Evolutionary conservation across 1,140 invertebrate genomes (phyloP), one percentile per base, ranked within the genome.

Genomic region (Bombus huntii): DNA sequence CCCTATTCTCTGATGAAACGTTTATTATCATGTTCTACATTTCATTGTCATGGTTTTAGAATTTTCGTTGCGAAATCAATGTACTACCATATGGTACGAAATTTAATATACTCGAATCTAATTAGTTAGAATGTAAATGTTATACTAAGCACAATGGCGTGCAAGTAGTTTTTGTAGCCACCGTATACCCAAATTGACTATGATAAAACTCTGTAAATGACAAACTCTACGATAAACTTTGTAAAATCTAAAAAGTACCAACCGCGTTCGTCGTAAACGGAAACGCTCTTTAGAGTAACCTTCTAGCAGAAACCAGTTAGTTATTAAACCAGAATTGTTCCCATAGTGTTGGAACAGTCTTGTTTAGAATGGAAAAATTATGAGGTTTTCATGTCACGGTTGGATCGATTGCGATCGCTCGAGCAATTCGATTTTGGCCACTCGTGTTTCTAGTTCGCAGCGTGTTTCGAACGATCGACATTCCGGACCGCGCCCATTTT

Each of bases 401-500:
- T 70, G 18, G 66, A 25, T 12, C 34, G 22, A 25, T 53, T 53
- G 47, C 47, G 10, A n/a, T 42, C 28, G 39, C 4, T 31, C 10
- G 18, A 37, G 4, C 73, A 37, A 31, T 71, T 47, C 12, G n/a
- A 75, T 66, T 83, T 76, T n/a, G 68, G 37, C 37, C 37, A 42
- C 25, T 18, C 57, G 22, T 62, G 44, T 57, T 44, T 89, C 88
- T 89, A 77, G 42, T 44, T 57, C 47, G 39, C 57, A 34, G 68
- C 72, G 71, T 68, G 79, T 76, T 82, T 65, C 71, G 87, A 91
- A 90, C 91, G 92, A 94, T 93, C 93, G 93, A 92, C 94, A 94
- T 94, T 94, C 94, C 93, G 81, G 86, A 93, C 93, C 93, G 94
- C 94, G 91, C 94, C 93, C 93, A 94, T 93, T 94, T 81, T 91